A percentile compares a stretch with the other conserved stretches of the same genome.
Evolutionary conservation across 2,888 invertebrate genomes (phyloP).

Genomic region (Trypoxylon attenuatum): DNA sequence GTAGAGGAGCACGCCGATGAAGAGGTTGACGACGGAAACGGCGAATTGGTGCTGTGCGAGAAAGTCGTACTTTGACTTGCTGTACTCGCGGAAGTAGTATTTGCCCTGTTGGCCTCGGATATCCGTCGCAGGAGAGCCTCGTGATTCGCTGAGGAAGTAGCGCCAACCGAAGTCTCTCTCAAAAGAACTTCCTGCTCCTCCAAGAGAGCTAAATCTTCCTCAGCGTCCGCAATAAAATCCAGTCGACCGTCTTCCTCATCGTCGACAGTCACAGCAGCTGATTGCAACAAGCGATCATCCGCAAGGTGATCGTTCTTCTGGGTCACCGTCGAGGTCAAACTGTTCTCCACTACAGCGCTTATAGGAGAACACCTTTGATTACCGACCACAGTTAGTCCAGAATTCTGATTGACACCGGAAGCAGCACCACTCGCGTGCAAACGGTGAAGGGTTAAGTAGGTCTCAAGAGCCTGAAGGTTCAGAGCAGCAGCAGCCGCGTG

Average conservation of each 20-base stretch:
- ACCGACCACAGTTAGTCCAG: slow-evolving; percentile 53
- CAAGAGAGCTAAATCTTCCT: slow-evolving; percentile 84
- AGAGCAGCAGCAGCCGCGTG: slow-evolving; percentile 90
- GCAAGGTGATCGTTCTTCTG: slow-evolving; percentile 29
- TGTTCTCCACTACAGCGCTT: slow-evolving; percentile 71
- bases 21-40: slow-evolving; percentile 36
- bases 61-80: slow-evolving; percentile 16
- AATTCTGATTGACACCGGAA: slow-evolving; percentile 59
- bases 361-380: slow-evolving; percentile 49
- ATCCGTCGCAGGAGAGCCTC: slow-evolving; percentile 68
- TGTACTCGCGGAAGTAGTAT: slow-evolving; percentile 4
- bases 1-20: slow-evolving; percentile 46
- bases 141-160: slow-evolving; percentile 48
- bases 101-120: slow-evolving; percentile 51
- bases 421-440: slow-evolving; percentile 82
- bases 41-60: slow-evolving; percentile 10
- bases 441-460: slow-evolving; percentile 88
- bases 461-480: slow-evolving; percentile 90
- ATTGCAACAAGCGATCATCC: slow-evolving; percentile 37
- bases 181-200: slow-evolving; percentile 85
- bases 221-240: slow-evolving; percentile 72
- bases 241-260: slow-evolving; percentile 61
- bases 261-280: slow-evolving; percentile 34
- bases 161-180: slow-evolving; percentile 73
- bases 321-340: slow-evolving; percentile 29